phyloP scores from a whole-genome alignment of 2,888 invertebrate species.

The Ectemnius lituratus region DNA sequence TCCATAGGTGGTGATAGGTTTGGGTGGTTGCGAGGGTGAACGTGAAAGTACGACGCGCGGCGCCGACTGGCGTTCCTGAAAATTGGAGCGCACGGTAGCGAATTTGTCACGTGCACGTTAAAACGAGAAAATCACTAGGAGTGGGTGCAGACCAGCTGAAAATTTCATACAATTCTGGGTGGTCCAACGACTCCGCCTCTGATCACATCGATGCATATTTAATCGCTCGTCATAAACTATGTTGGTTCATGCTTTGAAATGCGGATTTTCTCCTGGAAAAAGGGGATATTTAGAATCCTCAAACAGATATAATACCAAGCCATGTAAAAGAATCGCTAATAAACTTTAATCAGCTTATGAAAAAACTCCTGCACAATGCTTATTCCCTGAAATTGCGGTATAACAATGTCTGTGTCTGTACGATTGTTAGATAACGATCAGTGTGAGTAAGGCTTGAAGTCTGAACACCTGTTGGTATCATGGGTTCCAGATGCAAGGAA shows the following conservation, averaged over 20 bases:
- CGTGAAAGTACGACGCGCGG: no score
- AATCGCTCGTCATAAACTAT: constrained; percentile 36
- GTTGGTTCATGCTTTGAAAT: not conserved
- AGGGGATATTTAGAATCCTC: no score
- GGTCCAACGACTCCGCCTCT: constrained; percentile 16
- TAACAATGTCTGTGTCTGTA: not conserved
- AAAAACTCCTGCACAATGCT: no score
- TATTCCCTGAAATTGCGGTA: not conserved
- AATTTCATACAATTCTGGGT: constrained; percentile 34
- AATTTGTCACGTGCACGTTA: no score
- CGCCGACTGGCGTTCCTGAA: no score
- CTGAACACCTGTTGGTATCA: constrained; percentile 58
- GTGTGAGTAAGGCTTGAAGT: constrained; percentile 31
- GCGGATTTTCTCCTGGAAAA: no score
- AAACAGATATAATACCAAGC: no score
- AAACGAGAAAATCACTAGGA: not conserved
- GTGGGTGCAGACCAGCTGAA: not conserved
- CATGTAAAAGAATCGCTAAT: no score
- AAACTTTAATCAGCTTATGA: no score
- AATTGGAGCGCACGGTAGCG: no score
- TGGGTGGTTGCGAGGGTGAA: no score
- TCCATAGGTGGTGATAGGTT: no score
- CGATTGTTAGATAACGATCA: not conserved
- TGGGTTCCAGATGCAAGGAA: constrained; percentile 67
- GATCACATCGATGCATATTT: constrained; percentile 43